Conservation (phyloP, 2,888 invertebrate species). For the Schizaphis graminum region DNA sequence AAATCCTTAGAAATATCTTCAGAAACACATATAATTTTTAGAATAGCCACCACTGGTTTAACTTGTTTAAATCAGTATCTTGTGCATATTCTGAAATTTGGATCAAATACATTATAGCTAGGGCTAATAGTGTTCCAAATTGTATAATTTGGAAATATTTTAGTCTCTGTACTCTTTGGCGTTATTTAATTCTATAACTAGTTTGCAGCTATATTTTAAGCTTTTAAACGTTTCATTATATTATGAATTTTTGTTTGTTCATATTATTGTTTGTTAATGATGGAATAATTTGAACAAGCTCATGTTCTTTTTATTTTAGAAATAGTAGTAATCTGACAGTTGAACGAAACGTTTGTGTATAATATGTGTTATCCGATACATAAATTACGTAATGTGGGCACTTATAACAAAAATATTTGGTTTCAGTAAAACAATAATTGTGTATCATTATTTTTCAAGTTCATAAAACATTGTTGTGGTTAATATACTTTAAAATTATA, state of each 20-base stretch:
- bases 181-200: background rate
- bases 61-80: background rate
- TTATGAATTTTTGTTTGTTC: background rate
- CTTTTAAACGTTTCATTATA: background rate
- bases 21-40: no score
- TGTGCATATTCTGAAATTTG: background rate
- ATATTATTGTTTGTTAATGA: background rate
- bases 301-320: background rate
- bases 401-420: slow-evolving; percentile 2
- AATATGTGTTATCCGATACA: slow-evolving; percentile 7
- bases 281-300: background rate
- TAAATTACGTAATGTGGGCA: background rate
- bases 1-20: no score
- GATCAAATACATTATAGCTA: background rate
- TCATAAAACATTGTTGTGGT: background rate
- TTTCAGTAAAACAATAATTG: slow-evolving; percentile 18
- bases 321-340: slow-evolving; percentile 19
- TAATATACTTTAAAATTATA: background rate
- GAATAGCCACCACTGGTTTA: no score
- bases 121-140: background rate
- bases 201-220: background rate
- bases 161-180: background rate
- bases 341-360: background rate
- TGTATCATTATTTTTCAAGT: background rate
- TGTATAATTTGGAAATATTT: background rate